These are phyloP conservation scores for Mythimna vitellina DNA, from an alignment of 2,888 invertebrate species.

Conservation along the genomic window DNA sequence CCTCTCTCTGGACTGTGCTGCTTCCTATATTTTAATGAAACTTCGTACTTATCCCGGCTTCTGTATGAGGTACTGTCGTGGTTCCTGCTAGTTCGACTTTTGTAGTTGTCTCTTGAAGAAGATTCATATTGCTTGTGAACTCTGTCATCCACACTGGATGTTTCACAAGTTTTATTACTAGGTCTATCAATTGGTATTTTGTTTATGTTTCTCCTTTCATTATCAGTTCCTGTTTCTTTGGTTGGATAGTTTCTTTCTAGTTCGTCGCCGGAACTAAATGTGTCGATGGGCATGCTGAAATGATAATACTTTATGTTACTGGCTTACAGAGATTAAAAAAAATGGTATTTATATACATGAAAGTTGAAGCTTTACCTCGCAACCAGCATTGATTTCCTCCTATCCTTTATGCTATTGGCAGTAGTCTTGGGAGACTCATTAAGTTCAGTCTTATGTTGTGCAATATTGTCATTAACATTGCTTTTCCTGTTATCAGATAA, in stretches of 20 bases:
- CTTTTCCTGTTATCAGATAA: slow-evolving; percentile 25
- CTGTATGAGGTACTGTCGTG: slow-evolving; percentile 67
- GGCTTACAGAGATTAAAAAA: neutral
- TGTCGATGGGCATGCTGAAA: slow-evolving; percentile 62
- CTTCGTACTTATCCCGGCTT: slow-evolving; percentile 71
- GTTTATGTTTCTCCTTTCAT: slow-evolving; percentile 55
- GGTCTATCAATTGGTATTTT: slow-evolving; percentile 62
- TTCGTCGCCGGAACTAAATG: slow-evolving; percentile 79
- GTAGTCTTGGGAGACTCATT: slow-evolving; percentile 25
- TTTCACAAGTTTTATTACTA: slow-evolving; percentile 65
- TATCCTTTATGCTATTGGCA: slow-evolving; percentile 67
- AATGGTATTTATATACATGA: neutral
- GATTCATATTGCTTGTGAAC: slow-evolving; percentile 62
- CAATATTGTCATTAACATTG: slow-evolving; percentile 38
- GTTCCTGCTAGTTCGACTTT: slow-evolving; percentile 46
- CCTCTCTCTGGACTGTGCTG: slow-evolving; percentile 72
- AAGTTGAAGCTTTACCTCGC: slow-evolving; percentile 68
- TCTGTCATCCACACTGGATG: slow-evolving; percentile 67
- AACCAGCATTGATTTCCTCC: slow-evolving; percentile 79
- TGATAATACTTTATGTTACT: slow-evolving; percentile 6
- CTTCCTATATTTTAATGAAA: slow-evolving; percentile 66
- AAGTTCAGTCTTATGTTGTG: slow-evolving; percentile 36
- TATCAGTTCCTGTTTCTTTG: slow-evolving; percentile 53
- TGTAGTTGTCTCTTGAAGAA: slow-evolving; percentile 37
- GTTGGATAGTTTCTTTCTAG: slow-evolving; percentile 56